These are phyloP conservation scores for Apistogramma diplotaenia DNA, from an alignment of 2,113 vertebrate species.

Conservation along the genomic window DNA sequence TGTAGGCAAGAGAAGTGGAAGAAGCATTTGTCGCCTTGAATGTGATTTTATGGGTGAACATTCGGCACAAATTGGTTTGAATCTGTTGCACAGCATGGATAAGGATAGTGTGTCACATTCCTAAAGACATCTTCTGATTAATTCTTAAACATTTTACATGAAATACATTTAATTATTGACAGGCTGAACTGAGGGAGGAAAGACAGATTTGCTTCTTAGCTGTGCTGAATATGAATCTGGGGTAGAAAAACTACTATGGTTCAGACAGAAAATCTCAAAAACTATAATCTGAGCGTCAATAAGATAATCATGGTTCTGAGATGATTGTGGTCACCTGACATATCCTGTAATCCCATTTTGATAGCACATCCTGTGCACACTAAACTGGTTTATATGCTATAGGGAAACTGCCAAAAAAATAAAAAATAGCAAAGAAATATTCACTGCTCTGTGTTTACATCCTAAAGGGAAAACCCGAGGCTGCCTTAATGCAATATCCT, in stretches of 20 bases:
- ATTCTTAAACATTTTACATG: neutral
- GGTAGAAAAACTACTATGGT: neutral
- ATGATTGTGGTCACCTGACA: neutral
- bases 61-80: too few relatives aligned
- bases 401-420: too few relatives aligned
- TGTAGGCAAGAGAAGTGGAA: too few relatives aligned
- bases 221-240: neutral
- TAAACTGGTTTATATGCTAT: neutral
- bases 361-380: neutral
- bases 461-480: constrained; percentile 24
- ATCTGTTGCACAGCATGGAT: too few relatives aligned
- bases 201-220: neutral
- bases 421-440: neutral
- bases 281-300: neutral
- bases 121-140: neutral
- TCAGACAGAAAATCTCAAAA: neutral
- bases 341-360: neutral
- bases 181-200: neutral
- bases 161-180: neutral
- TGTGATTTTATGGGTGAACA: neutral
- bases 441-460: constrained; percentile 46
- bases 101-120: neutral
- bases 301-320: neutral
- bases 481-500: constrained; percentile 72
- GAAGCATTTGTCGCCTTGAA: too few relatives aligned